phyloP scores from a whole-genome alignment of 1,140 invertebrate genomes.

The Cylas formicarius region DNA sequence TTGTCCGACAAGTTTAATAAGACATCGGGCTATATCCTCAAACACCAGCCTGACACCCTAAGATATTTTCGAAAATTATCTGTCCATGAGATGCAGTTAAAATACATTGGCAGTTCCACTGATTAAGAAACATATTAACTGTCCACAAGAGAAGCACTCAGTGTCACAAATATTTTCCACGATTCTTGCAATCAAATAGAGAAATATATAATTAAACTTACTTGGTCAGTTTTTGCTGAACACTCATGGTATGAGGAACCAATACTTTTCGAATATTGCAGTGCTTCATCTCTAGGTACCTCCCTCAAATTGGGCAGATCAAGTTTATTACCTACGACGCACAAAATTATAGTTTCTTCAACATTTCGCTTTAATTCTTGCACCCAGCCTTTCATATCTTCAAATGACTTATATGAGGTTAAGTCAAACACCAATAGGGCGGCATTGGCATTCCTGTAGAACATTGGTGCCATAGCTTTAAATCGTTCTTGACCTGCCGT shows the following conservation, averaged over 20 bases:
- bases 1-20: slow-evolving; percentile 47
- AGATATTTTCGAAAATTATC: neutral
- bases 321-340: slow-evolving; percentile 79
- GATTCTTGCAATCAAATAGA: neutral
- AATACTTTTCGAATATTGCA: slow-evolving; percentile 70
- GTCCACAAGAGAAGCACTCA: neutral
- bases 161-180: neutral
- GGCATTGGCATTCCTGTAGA: slow-evolving; percentile 84
- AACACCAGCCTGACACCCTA: slow-evolving; percentile 66
- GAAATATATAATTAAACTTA: slow-evolving; percentile 33
- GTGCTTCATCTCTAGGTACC: slow-evolving; percentile 55
- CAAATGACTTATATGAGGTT: slow-evolving; percentile 64
- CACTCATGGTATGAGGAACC: slow-evolving; percentile 78
- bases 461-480: slow-evolving; percentile 84
- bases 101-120: neutral
- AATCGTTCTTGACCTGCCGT: slow-evolving; percentile 85
- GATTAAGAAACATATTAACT: neutral
- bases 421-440: slow-evolving; percentile 84
- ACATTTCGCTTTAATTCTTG: slow-evolving; percentile 71
- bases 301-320: slow-evolving; percentile 59
- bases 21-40: slow-evolving; percentile 51
- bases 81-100: neutral
- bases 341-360: slow-evolving; percentile 64
- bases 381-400: slow-evolving; percentile 71
- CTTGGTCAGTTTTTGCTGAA: slow-evolving; percentile 69